Percentiles rank a stretch among this genome's conserved stretches.
phyloP scores from a whole-genome alignment of 2,888 invertebrate species.

The Stomorhina lunata region DNA sequence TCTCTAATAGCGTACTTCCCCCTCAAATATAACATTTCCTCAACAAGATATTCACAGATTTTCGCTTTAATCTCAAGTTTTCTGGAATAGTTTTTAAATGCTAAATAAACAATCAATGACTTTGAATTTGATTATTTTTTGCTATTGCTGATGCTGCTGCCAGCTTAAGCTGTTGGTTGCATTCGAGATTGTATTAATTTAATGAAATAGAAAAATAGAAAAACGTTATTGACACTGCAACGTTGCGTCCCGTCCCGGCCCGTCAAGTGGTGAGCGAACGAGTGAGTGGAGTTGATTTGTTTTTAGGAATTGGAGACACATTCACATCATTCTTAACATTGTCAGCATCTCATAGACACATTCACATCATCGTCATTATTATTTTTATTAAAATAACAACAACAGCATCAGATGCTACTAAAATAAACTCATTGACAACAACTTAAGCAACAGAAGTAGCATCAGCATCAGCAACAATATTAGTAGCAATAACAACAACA shows the following conservation, averaged over 20 bases:
- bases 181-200: constrained; percentile 54
- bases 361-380: constrained; percentile 49
- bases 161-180: no score
- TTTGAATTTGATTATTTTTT: constrained; percentile 45
- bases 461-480: not conserved
- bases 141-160: constrained; percentile 6
- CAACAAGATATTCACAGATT: constrained; percentile 47
- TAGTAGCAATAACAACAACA: constrained; percentile 9
- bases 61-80: constrained; percentile 39
- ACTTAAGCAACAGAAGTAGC: constrained; percentile 42
- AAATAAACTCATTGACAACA: no score
- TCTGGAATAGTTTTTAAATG: constrained; percentile 54
- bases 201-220: not conserved
- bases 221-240: not conserved
- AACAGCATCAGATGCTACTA: no score
- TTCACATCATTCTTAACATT: constrained; percentile 61
- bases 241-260: no score
- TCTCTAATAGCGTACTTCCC: no score
- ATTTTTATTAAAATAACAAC: constrained; percentile 59
- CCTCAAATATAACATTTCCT: not conserved
- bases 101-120: constrained; percentile 54
- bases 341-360: constrained; percentile 52
- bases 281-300: constrained; percentile 27
- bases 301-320: constrained; percentile 54
- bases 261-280: not conserved